These are phyloP conservation scores for Lucifuga dentata DNA, from an alignment of 2,113 vertebrate genomes.

Conservation along the genomic window DNA sequence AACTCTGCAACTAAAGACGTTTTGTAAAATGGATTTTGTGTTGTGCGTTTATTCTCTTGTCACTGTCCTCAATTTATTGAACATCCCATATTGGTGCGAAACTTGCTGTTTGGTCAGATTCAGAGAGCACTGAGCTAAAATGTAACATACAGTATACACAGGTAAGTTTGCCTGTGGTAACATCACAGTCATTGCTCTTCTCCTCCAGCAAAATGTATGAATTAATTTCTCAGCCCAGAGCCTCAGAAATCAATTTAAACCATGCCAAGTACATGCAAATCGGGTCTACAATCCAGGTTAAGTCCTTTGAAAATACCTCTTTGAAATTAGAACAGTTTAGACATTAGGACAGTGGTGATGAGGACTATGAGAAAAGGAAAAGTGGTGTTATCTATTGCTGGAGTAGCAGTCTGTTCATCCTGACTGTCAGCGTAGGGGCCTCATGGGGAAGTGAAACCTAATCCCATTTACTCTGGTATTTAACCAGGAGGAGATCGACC, in stretches of 20 bases:
- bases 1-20: too few species aligned
- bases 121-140: not conserved
- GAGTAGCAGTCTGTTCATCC: constrained; percentile 18
- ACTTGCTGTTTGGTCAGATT: not conserved
- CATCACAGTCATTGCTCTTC: not conserved
- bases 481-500: constrained; percentile 54
- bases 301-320: constrained; percentile 41
- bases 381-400: constrained; percentile 13
- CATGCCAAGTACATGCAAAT: constrained; percentile 22
- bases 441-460: constrained; percentile 51
- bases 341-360: constrained; percentile 4
- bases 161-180: not conserved
- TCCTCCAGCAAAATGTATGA: constrained; percentile 16
- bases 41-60: too few species aligned
- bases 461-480: constrained; percentile 75
- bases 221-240: constrained; percentile 25
- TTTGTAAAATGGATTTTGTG: too few species aligned
- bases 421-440: constrained; percentile 36
- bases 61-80: not conserved
- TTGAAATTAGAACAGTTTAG: constrained; percentile 34
- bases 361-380: constrained; percentile 14
- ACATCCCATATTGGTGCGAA: not conserved
- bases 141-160: not conserved
- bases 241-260: constrained; percentile 42
- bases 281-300: constrained; percentile 5